These are phyloP conservation scores for Ceryle rudis DNA, from an alignment of 2,797 vertebrate species.

Conservation along the genomic window DNA sequence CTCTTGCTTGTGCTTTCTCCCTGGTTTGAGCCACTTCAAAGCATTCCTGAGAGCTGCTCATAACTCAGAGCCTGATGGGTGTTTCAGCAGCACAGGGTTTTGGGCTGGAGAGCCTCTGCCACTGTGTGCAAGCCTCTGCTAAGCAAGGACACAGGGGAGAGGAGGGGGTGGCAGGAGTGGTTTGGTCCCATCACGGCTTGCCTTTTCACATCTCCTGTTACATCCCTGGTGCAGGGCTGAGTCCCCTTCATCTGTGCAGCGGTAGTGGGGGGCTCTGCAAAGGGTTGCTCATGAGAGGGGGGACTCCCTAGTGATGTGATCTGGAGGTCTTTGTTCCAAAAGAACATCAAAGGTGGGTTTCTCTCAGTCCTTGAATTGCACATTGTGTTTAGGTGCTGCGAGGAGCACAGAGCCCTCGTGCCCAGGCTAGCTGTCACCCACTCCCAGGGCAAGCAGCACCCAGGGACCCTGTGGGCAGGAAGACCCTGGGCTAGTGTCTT, in stretches of 20 bases:
- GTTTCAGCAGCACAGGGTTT: not conserved
- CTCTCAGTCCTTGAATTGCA: not conserved
- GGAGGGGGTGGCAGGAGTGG: not conserved
- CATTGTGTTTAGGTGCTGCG: fast-evolving
- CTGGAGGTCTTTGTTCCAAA: not conserved
- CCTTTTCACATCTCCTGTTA: not conserved
- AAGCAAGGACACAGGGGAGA: not conserved
- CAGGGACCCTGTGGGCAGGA: fast-evolving
- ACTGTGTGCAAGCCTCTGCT: not conserved
- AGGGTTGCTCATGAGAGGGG: not conserved
- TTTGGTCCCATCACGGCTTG: not conserved
- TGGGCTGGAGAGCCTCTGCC: not conserved
- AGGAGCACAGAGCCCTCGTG: not conserved
- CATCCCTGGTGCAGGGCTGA: fast-evolving
- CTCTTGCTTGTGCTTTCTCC: not conserved
- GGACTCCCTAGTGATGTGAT: not conserved
- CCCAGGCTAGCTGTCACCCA: fast-evolving
- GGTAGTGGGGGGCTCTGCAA: not conserved
- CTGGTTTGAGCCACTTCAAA: conserved; percentile 56
- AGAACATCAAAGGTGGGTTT: not conserved
- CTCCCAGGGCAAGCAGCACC: fast-evolving
- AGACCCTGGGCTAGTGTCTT: fast-evolving
- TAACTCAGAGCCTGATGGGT: not conserved
- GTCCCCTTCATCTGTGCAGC: fast-evolving
- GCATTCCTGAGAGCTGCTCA: conserved; percentile 33